Percentiles rank a stretch among this genome's conserved stretches.
Conservation (phyloP, 2,113 vertebrate species). For the Myodes glareolus region DNA sequence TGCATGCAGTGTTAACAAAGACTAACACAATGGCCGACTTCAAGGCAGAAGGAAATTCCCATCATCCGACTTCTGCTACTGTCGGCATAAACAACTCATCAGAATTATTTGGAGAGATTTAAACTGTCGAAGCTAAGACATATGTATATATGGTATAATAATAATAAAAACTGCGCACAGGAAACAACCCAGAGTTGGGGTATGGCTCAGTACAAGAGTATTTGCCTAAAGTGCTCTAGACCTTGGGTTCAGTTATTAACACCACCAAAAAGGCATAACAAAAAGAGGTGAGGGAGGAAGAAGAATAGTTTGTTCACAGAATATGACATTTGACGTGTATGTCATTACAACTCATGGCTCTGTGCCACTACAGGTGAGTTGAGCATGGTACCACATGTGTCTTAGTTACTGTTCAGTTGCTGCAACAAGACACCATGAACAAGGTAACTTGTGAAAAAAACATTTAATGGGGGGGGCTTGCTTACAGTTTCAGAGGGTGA, state of each 20-base stretch:
- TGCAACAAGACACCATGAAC: not conserved
- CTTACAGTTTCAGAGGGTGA: not conserved
- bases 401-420: not conserved
- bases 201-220: not conserved
- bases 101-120: not conserved
- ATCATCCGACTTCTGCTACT: not conserved
- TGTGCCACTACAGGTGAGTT: not conserved
- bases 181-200: not conserved
- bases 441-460: not conserved
- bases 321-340: not conserved
- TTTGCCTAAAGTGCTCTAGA: not conserved
- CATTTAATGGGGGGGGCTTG: not conserved
- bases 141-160: not conserved
- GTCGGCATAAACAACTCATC: not conserved
- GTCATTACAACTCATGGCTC: not conserved
- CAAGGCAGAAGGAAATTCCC: not conserved
- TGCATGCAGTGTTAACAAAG: not conserved
- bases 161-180: not conserved
- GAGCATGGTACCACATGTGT: not conserved
- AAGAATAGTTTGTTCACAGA: not conserved
- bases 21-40: too few relatives aligned
- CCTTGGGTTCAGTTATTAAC: not conserved
- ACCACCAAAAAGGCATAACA: not conserved
- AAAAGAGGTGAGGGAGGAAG: not conserved
- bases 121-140: not conserved